A percentile compares a stretch with the other conserved stretches of the same genome.
These are phyloP conservation scores for Eupithecia dodoneata DNA, from an alignment of 2,888 invertebrate genomes.

Conservation along the genomic window DNA sequence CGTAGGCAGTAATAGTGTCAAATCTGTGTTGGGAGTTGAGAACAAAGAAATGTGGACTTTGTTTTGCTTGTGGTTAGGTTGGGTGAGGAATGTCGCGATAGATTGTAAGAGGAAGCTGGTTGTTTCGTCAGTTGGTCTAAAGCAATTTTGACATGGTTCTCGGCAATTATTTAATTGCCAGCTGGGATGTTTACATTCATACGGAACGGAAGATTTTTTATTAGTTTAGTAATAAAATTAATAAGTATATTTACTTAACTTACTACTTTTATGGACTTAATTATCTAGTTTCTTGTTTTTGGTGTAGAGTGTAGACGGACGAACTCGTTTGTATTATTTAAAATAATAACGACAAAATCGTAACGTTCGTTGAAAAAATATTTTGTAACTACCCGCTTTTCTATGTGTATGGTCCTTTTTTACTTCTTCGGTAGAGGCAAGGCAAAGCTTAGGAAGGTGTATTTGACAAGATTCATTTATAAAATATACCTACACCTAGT, in stretches of 20 bases:
- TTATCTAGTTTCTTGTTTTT: neutral
- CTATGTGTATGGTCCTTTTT: neutral
- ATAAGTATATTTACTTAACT: neutral
- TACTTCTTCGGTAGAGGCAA: neutral
- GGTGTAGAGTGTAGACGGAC: neutral
- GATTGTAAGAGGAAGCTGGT: conserved; percentile 40
- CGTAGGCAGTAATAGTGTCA: conserved; percentile 37
- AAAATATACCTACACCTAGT: too few species aligned
- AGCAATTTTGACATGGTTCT: conserved; percentile 36
- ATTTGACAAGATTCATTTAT: too few species aligned
- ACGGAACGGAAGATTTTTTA: neutral
- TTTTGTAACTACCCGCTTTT: neutral
- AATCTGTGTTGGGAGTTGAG: conserved; percentile 15
- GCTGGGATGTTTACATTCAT: neutral
- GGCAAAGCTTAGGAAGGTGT: neutral
- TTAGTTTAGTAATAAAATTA: neutral
- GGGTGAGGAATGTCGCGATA: conserved; percentile 24
- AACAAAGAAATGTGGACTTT: conserved; percentile 23
- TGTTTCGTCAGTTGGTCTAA: conserved; percentile 40
- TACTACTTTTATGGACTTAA: neutral
- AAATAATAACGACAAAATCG: neutral
- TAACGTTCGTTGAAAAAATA: neutral
- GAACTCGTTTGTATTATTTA: neutral
- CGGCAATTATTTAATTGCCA: neutral
- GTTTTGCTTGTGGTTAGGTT: conserved; percentile 25